A percentile compares a stretch with the other conserved stretches of the same genome.
Conservation (phyloP, 2,888 invertebrate species). For the Phortica magna region DNA sequence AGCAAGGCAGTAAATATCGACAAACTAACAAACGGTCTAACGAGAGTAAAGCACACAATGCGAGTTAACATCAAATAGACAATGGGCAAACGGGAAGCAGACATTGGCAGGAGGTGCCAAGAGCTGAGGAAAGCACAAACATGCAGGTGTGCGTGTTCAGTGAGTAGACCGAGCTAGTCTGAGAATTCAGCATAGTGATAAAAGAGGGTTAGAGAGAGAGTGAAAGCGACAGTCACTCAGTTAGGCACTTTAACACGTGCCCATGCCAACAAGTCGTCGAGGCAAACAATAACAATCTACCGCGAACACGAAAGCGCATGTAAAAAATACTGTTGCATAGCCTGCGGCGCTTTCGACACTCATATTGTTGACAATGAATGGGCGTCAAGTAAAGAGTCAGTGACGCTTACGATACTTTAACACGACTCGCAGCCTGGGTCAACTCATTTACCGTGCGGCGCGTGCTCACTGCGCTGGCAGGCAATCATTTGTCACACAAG, state of each 20-base stretch:
- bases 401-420: background rate
- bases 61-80: background rate
- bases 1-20: background rate
- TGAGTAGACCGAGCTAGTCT: background rate
- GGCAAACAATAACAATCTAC: constrained; percentile 30
- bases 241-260: constrained; percentile 54
- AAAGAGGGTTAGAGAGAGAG: constrained; percentile 37
- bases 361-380: constrained; percentile 9
- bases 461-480: too few relatives aligned
- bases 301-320: background rate
- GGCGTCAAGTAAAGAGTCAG: background rate
- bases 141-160: background rate
- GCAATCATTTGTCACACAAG: background rate
- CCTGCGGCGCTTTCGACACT: background rate
- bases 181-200: constrained; percentile 28
- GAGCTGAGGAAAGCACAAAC: background rate
- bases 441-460: background rate
- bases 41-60: background rate
- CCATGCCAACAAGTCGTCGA: constrained; percentile 4
- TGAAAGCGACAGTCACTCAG: constrained; percentile 29
- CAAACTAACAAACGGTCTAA: background rate
- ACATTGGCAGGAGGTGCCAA: background rate
- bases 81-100: background rate
- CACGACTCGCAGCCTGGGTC: constrained; percentile 2
- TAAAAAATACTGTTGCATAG: constrained; percentile 7